phyloP scores from a whole-genome alignment of 2,797 vertebrate species.

The Catharus ustulatus region DNA sequence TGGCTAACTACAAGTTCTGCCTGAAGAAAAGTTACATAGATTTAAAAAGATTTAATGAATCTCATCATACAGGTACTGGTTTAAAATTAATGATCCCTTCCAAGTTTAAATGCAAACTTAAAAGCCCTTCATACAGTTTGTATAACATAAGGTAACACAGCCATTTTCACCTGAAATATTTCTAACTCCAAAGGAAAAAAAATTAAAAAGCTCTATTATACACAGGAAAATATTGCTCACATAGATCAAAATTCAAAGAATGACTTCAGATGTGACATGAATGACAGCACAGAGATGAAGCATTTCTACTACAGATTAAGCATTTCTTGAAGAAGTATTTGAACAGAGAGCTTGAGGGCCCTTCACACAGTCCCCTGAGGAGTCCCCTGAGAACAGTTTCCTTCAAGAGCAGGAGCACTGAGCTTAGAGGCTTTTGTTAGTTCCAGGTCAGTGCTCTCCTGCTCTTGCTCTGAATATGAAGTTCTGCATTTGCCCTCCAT shows the following conservation, averaged over 20 bases:
- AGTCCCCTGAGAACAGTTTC: neutral
- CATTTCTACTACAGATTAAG: too few relatives aligned
- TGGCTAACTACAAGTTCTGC: neutral
- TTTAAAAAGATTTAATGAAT: neutral
- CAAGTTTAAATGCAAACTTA: neutral
- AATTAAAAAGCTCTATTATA: rapidly evolving
- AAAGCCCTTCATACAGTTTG: neutral
- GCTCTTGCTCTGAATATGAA: neutral
- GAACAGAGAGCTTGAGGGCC: neutral
- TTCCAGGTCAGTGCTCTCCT: neutral
- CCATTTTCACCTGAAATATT: neutral
- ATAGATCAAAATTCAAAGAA: neutral
- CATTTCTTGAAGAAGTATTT: neutral
- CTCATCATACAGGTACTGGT: neutral
- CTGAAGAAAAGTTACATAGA: neutral
- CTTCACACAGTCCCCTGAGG: neutral
- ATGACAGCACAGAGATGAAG: neutral
- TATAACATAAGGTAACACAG: neutral
- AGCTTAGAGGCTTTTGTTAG: neutral
- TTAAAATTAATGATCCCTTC: neutral
- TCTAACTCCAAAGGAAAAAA: neutral
- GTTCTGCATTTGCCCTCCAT: neutral
- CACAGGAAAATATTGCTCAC: neutral
- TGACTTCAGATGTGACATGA: neutral
- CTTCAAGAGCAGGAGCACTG: neutral